phyloP scores from a whole-genome alignment of 2,888 invertebrate genomes.

The Ligdia adustata region DNA sequence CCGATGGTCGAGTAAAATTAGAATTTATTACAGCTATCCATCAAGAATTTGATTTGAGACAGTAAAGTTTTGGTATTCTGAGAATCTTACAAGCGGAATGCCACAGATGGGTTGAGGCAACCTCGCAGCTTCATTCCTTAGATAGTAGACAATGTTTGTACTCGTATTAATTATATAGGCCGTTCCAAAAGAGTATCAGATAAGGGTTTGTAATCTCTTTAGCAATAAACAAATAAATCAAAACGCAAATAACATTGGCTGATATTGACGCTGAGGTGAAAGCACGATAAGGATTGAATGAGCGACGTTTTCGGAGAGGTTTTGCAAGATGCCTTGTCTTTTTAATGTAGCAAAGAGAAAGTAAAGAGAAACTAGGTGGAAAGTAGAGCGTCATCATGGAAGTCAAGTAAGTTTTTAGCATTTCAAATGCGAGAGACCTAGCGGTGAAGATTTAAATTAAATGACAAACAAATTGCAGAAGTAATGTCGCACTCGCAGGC shows the following conservation, averaged over 20 bases:
- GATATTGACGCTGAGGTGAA: slow-evolving; percentile 44
- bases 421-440: slow-evolving; percentile 11
- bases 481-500: slow-evolving; percentile 3
- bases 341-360: slow-evolving; percentile 42
- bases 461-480: neutral
- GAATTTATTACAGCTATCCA: slow-evolving; percentile 35
- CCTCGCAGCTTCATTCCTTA: slow-evolving; percentile 6
- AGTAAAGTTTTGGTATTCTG: slow-evolving; percentile 29
- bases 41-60: slow-evolving; percentile 29
- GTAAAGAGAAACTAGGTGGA: slow-evolving; percentile 38
- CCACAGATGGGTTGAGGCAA: slow-evolving; percentile 43
- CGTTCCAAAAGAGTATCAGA: slow-evolving; percentile 4
- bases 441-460: neutral
- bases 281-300: slow-evolving; percentile 43
- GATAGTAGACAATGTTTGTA: slow-evolving; percentile 10
- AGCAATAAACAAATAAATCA: slow-evolving; percentile 12
- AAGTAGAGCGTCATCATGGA: slow-evolving; percentile 25
- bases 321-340: slow-evolving; percentile 32
- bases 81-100: slow-evolving; percentile 36
- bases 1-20: slow-evolving; percentile 32
- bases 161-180: slow-evolving; percentile 13
- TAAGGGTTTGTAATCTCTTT: slow-evolving; percentile 9
- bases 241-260: slow-evolving; percentile 27
- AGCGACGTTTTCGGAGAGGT: slow-evolving; percentile 32
- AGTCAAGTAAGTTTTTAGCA: slow-evolving; percentile 10